Percentiles rank a stretch among this genome's conserved stretches.
Conservation (phyloP, 2,797 vertebrate species). For the Diceros bicornis region DNA sequence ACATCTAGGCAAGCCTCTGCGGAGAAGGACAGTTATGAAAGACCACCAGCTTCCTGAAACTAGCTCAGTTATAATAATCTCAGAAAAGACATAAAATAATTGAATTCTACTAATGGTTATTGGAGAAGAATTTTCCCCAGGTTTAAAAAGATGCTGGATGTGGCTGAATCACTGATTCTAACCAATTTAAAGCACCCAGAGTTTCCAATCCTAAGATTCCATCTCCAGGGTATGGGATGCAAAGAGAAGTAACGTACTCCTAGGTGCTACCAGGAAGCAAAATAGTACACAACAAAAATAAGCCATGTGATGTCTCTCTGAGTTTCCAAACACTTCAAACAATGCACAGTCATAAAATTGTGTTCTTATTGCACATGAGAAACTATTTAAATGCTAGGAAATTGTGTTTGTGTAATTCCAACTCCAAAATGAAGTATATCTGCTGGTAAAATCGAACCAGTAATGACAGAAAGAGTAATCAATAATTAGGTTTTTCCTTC, state of each 20-base stretch:
- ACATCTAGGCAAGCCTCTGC: neutral
- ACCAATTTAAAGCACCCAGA: neutral
- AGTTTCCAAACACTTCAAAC: neutral
- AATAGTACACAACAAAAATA: neutral
- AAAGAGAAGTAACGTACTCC: neutral
- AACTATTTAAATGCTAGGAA: neutral
- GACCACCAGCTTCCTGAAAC: neutral
- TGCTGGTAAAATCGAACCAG: neutral
- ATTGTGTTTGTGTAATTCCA: neutral
- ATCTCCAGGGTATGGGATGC: neutral
- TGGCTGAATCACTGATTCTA: neutral
- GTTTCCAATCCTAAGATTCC: neutral
- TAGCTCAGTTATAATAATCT: neutral
- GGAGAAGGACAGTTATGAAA: neutral
- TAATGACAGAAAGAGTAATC: constrained; percentile 32
- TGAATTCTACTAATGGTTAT: neutral
- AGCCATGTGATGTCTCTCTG: neutral
- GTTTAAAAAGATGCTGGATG: neutral
- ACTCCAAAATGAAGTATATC: constrained; percentile 36
- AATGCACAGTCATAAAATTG: neutral
- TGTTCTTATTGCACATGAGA: neutral
- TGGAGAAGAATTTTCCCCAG: neutral
- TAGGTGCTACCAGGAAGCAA: neutral
- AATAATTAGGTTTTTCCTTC: constrained; percentile 13
- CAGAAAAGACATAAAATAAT: constrained; percentile 4